These are phyloP conservation scores for Brachylomia viminalis DNA, from an alignment of 2,888 invertebrate species.

Conservation along the genomic window DNA sequence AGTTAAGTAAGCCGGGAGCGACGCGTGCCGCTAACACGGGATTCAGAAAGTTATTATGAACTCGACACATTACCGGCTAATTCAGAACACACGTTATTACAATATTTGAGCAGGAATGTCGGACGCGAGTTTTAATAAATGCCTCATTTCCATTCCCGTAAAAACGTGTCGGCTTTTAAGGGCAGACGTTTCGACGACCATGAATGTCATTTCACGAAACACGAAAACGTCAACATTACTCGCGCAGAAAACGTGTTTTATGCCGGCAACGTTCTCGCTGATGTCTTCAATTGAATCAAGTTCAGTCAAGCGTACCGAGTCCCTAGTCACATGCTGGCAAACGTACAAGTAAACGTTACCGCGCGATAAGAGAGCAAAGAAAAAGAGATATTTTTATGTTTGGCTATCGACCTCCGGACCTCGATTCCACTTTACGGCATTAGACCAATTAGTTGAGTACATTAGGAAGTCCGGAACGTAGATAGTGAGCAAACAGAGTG, in stretches of 20 bases:
- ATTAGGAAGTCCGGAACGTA: constrained; percentile 67
- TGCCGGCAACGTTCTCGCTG: constrained; percentile 30
- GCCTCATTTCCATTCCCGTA: constrained; percentile 36
- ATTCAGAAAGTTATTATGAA: constrained; percentile 69
- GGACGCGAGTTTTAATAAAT: constrained; percentile 63
- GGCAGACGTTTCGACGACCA: constrained; percentile 25
- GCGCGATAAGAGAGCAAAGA: constrained; percentile 44
- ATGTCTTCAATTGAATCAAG: constrained; percentile 66
- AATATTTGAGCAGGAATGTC: constrained; percentile 73
- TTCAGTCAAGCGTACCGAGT: constrained; percentile 55
- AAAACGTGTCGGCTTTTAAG: constrained; percentile 48
- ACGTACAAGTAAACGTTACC: constrained; percentile 58
- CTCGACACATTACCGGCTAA: constrained; percentile 65
- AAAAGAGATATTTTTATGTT: constrained; percentile 58
- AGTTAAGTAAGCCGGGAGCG: constrained; percentile 34
- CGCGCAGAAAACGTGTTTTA: constrained; percentile 45
- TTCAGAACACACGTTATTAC: constrained; percentile 70
- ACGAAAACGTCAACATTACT: constrained; percentile 42
- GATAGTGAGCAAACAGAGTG: constrained; percentile 67
- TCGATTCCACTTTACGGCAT: constrained; percentile 63
- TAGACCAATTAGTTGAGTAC: constrained; percentile 68
- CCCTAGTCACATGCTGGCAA: constrained; percentile 50
- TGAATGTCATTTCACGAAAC: constrained; percentile 35
- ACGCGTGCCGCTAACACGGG: constrained; percentile 41
- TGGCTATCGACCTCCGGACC: constrained; percentile 39